Percentiles rank a stretch among this genome's conserved stretches.
Conservation (phyloP, 2,888 invertebrate species). For the Teleiodes luculella region DNA sequence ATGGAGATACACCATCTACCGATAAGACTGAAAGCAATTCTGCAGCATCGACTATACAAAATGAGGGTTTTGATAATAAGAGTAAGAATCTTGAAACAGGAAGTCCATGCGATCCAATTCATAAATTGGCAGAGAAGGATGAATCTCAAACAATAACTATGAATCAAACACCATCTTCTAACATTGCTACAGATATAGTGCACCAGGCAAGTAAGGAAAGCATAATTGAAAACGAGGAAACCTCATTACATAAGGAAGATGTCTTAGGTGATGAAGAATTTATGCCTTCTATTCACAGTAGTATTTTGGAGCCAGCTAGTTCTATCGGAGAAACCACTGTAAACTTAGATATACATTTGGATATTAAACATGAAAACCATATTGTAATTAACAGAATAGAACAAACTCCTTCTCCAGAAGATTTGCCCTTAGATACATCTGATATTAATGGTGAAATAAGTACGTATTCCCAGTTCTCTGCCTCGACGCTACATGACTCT, state of each 20-base stretch:
- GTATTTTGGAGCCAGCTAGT: slow-evolving; percentile 78
- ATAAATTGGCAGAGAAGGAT: slow-evolving; percentile 46
- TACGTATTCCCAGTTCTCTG: slow-evolving; percentile 74
- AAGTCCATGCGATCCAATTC: slow-evolving; percentile 34
- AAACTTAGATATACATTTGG: slow-evolving; percentile 76
- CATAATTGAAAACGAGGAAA: slow-evolving; percentile 23
- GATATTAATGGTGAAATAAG: slow-evolving; percentile 80
- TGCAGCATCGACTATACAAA: slow-evolving; percentile 73
- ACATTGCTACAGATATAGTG: not conserved
- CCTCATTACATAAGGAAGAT: slow-evolving; percentile 39
- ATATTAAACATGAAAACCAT: slow-evolving; percentile 66
- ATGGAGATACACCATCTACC: slow-evolving; percentile 76
- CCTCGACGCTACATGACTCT: slow-evolving; percentile 72
- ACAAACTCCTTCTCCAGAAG: slow-evolving; percentile 91
- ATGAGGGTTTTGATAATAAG: slow-evolving; percentile 58
- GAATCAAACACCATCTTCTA: slow-evolving; percentile 23
- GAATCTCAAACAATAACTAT: slow-evolving; percentile 37
- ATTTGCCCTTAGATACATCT: slow-evolving; percentile 87
- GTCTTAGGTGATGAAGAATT: slow-evolving; percentile 78
- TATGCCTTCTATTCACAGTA: slow-evolving; percentile 79
- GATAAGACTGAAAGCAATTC: slow-evolving; percentile 77
- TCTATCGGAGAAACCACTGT: slow-evolving; percentile 74
- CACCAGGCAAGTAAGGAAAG: slow-evolving; percentile 20
- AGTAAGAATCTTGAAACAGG: not conserved
- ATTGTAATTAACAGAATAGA: slow-evolving; percentile 78